A percentile compares a stretch with the other conserved stretches of the same genome.
Evolutionary conservation across 2,888 invertebrate species (phyloP).

Genomic region (Lepetodrilus schrolli): DNA sequence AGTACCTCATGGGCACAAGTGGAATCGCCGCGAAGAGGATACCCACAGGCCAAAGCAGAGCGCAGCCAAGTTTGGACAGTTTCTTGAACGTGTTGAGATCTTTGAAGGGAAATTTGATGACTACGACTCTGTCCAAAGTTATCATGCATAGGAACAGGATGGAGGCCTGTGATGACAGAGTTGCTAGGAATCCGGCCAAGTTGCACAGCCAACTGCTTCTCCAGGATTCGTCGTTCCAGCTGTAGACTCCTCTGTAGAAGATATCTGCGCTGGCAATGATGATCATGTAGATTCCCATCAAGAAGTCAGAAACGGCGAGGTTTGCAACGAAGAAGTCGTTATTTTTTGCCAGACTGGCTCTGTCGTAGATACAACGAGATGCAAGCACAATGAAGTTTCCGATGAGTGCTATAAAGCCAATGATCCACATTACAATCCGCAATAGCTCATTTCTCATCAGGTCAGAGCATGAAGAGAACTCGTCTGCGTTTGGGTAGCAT

Average conservation of each 20-base stretch:
- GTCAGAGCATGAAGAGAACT: slow-evolving; percentile 53
- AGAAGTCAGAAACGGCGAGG: slow-evolving; percentile 37
- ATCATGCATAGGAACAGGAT: slow-evolving; percentile 80
- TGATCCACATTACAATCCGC: slow-evolving; percentile 47
- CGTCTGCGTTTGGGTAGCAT: slow-evolving; percentile 43
- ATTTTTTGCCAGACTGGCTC: slow-evolving; percentile 39
- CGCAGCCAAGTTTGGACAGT: slow-evolving; percentile 50
- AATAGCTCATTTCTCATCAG: slow-evolving; percentile 48
- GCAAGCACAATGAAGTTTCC: slow-evolving; percentile 48
- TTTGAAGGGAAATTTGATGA: slow-evolving; percentile 79
- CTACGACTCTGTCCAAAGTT: slow-evolving; percentile 80
- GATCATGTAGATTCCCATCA: slow-evolving; percentile 54
- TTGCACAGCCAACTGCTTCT: slow-evolving; percentile 48
- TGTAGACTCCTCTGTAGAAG: slow-evolving; percentile 51
- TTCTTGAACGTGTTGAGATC: slow-evolving; percentile 48
- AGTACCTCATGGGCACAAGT: slow-evolving; percentile 48
- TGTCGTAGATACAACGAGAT: slow-evolving; percentile 48
- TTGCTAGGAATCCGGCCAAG: slow-evolving; percentile 51
- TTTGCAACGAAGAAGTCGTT: slow-evolving; percentile 33
- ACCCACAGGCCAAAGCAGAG: slow-evolving; percentile 60
- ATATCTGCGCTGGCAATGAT: slow-evolving; percentile 52
- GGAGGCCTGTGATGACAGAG: slow-evolving; percentile 79
- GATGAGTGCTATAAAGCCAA: slow-evolving; percentile 45
- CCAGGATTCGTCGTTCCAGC: slow-evolving; percentile 52
- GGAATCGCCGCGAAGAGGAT: slow-evolving; percentile 63